These are phyloP conservation scores for Micropoecilia bifurca DNA, from an alignment of 2,797 vertebrate species.

Conservation along the genomic window DNA sequence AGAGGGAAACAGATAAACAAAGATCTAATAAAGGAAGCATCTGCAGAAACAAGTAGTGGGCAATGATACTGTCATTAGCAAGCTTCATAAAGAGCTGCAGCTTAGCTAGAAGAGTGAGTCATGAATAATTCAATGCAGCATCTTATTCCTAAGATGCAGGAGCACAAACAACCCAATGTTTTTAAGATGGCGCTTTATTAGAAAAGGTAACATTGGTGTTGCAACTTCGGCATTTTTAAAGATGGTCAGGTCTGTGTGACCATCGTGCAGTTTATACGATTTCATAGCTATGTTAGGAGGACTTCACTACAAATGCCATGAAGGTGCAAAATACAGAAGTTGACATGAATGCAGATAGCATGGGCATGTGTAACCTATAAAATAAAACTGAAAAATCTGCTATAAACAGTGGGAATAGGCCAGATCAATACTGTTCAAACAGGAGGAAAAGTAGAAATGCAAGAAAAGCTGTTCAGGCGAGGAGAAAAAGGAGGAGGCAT, in stretches of 20 bases:
- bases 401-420: background rate
- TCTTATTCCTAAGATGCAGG: conserved; percentile 48
- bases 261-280: background rate
- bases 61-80: conserved; percentile 29
- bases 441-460: conserved; percentile 45
- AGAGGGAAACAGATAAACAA: conserved; percentile 15
- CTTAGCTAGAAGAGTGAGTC: conserved; percentile 36
- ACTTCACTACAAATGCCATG: background rate
- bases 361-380: background rate
- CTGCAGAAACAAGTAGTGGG: conserved; percentile 14
- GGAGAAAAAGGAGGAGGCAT: conserved; percentile 50
- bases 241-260: background rate
- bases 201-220: background rate
- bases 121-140: conserved; percentile 57
- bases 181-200: conserved; percentile 3
- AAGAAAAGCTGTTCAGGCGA: conserved; percentile 32
- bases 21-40: conserved; percentile 8
- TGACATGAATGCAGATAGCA: background rate
- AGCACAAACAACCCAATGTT: conserved; percentile 13
- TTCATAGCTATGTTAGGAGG: background rate
- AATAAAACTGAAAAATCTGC: background rate
- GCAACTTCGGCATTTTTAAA: background rate
- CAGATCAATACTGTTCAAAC: conserved; percentile 31
- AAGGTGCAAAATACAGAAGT: background rate
- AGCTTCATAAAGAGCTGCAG: conserved; percentile 39